phyloP scores from a whole-genome alignment of 2,888 invertebrate genomes.

The Diarsia rubi region DNA sequence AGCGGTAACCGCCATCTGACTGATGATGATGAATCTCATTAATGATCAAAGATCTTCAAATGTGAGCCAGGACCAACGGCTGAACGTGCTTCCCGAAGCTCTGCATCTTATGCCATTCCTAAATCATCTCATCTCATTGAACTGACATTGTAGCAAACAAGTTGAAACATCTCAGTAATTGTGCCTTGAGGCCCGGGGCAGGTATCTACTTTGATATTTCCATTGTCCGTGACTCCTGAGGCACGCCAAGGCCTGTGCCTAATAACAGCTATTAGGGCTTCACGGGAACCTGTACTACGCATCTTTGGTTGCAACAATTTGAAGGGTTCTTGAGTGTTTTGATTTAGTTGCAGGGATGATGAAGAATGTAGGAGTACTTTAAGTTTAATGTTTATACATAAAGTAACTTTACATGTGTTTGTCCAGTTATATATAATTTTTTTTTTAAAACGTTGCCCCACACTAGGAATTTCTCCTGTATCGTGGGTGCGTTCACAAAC shows the following conservation, averaged over 20 bases:
- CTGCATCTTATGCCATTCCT: background rate
- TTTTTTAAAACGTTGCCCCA: no score
- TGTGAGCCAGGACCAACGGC: no score
- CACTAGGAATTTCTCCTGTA: no score
- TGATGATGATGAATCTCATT: no score
- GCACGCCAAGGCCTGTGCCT: slow-evolving; percentile 53
- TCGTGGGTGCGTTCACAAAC: no score
- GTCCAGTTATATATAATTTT: no score
- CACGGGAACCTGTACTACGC: slow-evolving; percentile 34
- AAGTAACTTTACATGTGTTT: background rate
- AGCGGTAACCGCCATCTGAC: no score
- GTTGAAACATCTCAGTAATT: slow-evolving; percentile 22
- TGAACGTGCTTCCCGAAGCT: no score
- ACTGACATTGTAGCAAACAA: slow-evolving; percentile 10
- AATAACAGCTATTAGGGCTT: slow-evolving; percentile 53
- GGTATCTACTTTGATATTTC: slow-evolving; percentile 43
- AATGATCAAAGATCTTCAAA: no score
- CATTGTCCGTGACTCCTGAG: slow-evolving; percentile 54
- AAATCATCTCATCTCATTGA: background rate
- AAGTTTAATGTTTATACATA: background rate
- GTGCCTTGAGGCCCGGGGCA: slow-evolving; percentile 40
- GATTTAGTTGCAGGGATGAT: slow-evolving; percentile 1
- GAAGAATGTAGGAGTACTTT: no score
- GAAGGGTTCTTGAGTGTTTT: slow-evolving; percentile 1
- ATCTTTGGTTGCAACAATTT: slow-evolving; percentile 3